A percentile compares a stretch with the other conserved stretches of the same genome.
phyloP scores from a whole-genome alignment of 1,140 invertebrate species.

The Ectropis grisescens region DNA sequence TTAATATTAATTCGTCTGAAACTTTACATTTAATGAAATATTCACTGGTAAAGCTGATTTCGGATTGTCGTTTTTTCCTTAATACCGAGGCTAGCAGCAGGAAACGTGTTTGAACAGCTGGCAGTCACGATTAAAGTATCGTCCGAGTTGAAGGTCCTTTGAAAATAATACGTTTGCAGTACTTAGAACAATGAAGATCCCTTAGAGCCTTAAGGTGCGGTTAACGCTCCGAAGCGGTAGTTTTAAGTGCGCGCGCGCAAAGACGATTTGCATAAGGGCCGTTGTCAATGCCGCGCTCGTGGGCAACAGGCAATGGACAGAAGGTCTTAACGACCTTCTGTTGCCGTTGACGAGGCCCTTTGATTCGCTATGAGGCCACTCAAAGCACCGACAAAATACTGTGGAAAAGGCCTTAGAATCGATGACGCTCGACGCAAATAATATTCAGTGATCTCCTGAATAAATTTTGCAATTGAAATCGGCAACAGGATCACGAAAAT shows the following conservation, averaged over 20 bases:
- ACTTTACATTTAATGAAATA: conserved; percentile 11
- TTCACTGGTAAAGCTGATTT: too few species aligned
- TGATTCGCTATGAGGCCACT: conserved; percentile 39
- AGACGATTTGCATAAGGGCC: conserved; percentile 52
- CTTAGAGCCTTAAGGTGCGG: not conserved
- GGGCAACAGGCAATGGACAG: conserved; percentile 23
- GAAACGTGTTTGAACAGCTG: conserved; percentile 21
- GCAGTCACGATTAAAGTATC: conserved; percentile 15
- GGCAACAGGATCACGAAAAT: not conserved
- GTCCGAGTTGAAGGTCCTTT: conserved; percentile 20
- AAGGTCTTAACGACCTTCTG: conserved; percentile 48
- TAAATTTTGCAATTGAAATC: conserved; percentile 14
- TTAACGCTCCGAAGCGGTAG: too few species aligned
- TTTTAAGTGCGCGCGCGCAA: conserved; percentile 13
- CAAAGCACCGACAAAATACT: conserved; percentile 9
- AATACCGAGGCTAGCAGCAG: conserved; percentile 9
- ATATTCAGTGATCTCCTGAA: conserved; percentile 1
- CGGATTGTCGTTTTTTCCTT: conserved; percentile 7
- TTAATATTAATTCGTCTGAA: conserved; percentile 11
- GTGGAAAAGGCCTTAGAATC: conserved; percentile 6
- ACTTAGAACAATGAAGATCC: conserved; percentile 6
- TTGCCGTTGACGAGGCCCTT: conserved; percentile 37
- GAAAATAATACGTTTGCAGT: conserved; percentile 9
- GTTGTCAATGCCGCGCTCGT: conserved; percentile 39
- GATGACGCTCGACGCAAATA: too few species aligned